Base-by-base conservation (phyloP, 1,140 invertebrate species). In the Aporrectodea caliginosa region DNA sequence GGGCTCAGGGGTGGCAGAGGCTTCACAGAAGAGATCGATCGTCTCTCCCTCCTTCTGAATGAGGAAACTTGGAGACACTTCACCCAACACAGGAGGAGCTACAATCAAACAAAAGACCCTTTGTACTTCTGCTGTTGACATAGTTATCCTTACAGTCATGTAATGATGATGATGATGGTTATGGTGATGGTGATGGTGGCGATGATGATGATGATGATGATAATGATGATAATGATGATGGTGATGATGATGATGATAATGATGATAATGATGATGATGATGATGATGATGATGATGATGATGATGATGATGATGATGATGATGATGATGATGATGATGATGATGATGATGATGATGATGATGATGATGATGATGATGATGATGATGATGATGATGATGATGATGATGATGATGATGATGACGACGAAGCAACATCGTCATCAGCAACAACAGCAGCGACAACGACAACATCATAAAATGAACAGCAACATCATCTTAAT, bases 1-100 rank as follows among this genome's bases (percentile, higher is more conserved):
- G 16, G 86, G 85, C 70, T 83, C 80, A 27, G 86, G 86, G 1
- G 83, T 96, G 81, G 95, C 95, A 88, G 94, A 94, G 27, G 95
- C 95, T 89, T 96, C 93, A 90, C 95, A 98, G 89, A 95, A 96
- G 83, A 98, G 92, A 86, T 95, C 95, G 86, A 98, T 95, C 80
- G 93, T 94, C 90, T 97, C 95, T 81, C 95, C 85, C 27, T 82
- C 81, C 2, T 77, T 80, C 27, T 83, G 82, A 30, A 83, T 82
- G 29, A 84, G 79, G 68, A 82, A 79, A 31, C 71, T 83, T 6
- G 82, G 83, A 0, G 86, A 85, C 32, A 82, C 84, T n/a, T 78
- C 70, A 1, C 73, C 81, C 6, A 87, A 84, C 12, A 80, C 80
- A 35, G 85, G 86, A 14, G 84, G 84, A 33, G 84, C 85, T 87